A percentile compares a stretch with the other conserved stretches of the same genome.
These are phyloP conservation scores for Ciconia nigra DNA, from an alignment of 2,797 vertebrate genomes.

Conservation along the genomic window DNA sequence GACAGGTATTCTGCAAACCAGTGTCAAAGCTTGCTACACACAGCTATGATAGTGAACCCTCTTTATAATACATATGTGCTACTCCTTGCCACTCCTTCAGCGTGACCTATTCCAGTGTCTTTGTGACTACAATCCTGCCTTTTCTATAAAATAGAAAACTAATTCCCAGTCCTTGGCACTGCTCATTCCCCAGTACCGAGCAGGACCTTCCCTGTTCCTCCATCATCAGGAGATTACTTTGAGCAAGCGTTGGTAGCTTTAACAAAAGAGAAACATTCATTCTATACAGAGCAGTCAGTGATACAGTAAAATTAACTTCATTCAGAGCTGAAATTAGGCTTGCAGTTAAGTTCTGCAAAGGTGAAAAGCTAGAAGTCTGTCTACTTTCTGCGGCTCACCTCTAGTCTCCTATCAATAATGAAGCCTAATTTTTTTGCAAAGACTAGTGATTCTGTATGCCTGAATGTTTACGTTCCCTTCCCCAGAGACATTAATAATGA, in stretches of 20 bases:
- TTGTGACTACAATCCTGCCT: not conserved
- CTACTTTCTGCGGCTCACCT: not conserved
- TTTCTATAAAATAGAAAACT: not conserved
- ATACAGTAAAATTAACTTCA: conserved; percentile 3
- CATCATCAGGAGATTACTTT: not conserved
- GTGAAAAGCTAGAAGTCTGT: not conserved
- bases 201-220: not conserved
- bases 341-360: not conserved
- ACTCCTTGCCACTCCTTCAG: not conserved
- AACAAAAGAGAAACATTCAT: not conserved
- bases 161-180: not conserved
- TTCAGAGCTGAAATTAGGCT: not conserved
- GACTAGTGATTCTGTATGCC: not conserved
- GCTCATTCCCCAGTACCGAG: not conserved
- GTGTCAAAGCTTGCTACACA: not conserved
- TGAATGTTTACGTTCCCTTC: not conserved
- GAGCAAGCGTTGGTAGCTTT: not conserved
- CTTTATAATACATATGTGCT: not conserved
- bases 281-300: not conserved
- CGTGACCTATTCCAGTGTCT: not conserved
- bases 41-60: not conserved
- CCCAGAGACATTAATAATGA: not conserved
- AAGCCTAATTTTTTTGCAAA: not conserved
- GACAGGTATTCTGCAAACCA: not conserved
- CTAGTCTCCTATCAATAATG: not conserved